Evolutionary conservation across 2,797 vertebrate genomes (phyloP).

Genomic region (Botia almorhae): DNA sequence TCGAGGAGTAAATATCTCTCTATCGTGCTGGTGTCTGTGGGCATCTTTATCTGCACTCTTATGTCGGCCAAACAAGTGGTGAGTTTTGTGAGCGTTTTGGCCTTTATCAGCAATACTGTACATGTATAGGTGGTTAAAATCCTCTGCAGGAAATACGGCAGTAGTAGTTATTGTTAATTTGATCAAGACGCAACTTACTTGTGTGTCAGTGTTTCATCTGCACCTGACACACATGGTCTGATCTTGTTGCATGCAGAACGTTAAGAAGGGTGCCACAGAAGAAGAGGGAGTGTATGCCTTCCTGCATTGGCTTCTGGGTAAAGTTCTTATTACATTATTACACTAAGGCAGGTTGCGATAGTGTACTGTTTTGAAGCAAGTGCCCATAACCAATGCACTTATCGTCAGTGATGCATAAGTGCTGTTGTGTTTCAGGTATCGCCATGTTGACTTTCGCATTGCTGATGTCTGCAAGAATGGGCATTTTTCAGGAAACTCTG

Average conservation of each 20-base stretch:
- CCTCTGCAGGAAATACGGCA: too few relatives aligned
- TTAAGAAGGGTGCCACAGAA: constrained; percentile 70
- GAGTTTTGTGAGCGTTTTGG: constrained; percentile 66
- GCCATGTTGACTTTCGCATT: constrained; percentile 94
- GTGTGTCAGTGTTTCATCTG: neutral
- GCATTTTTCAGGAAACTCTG: constrained; percentile 94
- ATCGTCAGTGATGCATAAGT: neutral
- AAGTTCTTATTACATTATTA: constrained; percentile 42
- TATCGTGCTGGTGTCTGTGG: constrained; percentile 88
- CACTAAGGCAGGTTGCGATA: neutral
- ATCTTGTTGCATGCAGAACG: constrained; percentile 64
- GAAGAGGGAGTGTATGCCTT: constrained; percentile 82
- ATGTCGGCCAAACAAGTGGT: constrained; percentile 99
- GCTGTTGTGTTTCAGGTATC: constrained; percentile 80
- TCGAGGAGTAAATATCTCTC: constrained; percentile 88
- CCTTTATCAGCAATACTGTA: neutral
- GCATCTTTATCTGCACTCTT: constrained; percentile 96
- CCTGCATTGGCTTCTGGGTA: constrained; percentile 90
- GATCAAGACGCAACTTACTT: neutral
- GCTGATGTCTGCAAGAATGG: constrained; percentile 97
- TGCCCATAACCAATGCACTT: neutral
- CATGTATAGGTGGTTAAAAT: neutral
- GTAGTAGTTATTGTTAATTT: neutral
- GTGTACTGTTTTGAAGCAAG: neutral
- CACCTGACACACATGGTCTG: neutral